Evolutionary conservation across 2,888 invertebrate genomes (phyloP).

Genomic region (Agrilus biguttatus): DNA sequence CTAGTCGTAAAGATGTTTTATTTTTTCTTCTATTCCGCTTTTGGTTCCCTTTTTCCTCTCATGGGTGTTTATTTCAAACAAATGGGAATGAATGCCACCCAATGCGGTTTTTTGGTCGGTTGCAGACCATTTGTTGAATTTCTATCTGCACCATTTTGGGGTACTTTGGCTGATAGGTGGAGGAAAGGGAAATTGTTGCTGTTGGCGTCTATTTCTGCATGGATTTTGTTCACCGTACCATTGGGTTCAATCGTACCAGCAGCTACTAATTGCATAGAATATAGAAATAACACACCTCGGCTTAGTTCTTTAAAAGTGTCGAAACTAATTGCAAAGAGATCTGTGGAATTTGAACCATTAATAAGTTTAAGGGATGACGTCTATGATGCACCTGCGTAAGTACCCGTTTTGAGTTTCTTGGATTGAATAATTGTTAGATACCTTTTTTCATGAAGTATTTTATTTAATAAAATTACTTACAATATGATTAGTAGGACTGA

Average conservation of each 20-base stretch:
- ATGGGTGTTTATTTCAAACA: conserved; percentile 99
- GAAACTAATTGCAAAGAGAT: conserved; percentile 34
- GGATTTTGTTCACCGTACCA: conserved; percentile 94
- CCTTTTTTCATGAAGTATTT: not conserved
- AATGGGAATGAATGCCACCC: conserved; percentile 94
- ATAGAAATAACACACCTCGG: conserved; percentile 47
- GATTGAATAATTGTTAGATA: not conserved
- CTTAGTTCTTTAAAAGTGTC: conserved; percentile 43
- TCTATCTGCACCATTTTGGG: conserved; percentile 96
- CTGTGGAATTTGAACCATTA: conserved; percentile 1
- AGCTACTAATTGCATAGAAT: conserved; percentile 71
- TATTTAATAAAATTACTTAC: no score
- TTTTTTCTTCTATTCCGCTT: conserved; percentile 98
- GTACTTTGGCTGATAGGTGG: conserved; percentile 78
- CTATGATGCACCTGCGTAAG: conserved; percentile 3
- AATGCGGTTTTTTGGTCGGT: conserved; percentile 88
- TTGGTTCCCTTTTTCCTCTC: conserved; percentile 93
- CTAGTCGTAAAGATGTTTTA: conserved; percentile 95
- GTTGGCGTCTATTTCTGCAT: conserved; percentile 79
- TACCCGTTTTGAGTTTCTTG: not conserved
- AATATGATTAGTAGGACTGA: no score
- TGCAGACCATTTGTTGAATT: conserved; percentile 95
- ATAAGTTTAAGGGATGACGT: conserved; percentile 3
- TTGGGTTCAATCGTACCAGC: conserved; percentile 91
- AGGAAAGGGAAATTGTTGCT: conserved; percentile 78